Conservation (phyloP, 2,888 invertebrate species). For the Lasioglossum leucozonium region DNA sequence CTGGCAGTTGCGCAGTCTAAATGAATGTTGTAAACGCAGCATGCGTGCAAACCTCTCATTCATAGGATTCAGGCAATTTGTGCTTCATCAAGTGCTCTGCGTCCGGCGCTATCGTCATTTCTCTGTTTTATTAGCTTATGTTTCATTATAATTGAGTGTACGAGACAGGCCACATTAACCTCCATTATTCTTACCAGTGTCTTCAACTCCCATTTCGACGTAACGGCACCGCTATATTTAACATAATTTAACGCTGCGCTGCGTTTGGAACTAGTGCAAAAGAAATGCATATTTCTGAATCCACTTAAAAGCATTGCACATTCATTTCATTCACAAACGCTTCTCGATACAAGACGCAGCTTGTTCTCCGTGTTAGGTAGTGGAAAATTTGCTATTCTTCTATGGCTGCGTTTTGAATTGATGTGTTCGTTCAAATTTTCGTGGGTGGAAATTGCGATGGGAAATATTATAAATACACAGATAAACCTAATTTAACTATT, state of each 20-base stretch:
- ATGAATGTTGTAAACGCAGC: conserved; percentile 17
- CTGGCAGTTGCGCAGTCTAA: conserved; percentile 11
- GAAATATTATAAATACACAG: no score
- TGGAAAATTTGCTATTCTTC: not conserved
- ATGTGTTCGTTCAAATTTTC: not conserved
- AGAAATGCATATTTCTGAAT: not conserved
- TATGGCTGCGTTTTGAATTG: not conserved
- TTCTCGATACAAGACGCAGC: not conserved
- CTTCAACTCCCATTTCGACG: not conserved
- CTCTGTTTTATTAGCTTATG: conserved; percentile 7
- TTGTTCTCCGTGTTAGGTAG: not conserved
- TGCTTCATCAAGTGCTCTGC: conserved; percentile 1
- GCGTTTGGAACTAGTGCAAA: not conserved
- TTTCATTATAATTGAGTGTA: conserved; percentile 1
- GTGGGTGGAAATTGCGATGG: no score
- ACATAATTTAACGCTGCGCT: not conserved
- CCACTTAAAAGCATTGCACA: not conserved
- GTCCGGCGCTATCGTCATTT: conserved; percentile 7
- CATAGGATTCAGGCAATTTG: conserved; percentile 23
- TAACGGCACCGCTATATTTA: not conserved
- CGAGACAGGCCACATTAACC: not conserved
- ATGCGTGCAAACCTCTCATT: conserved; percentile 34
- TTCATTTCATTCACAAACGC: not conserved
- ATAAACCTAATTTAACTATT: not conserved
- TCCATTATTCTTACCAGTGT: not conserved